Evolutionary conservation across 2,888 invertebrate genomes (phyloP), one percentile per base, ranked within the genome.

Genomic region (Xestia ashworthii): DNA sequence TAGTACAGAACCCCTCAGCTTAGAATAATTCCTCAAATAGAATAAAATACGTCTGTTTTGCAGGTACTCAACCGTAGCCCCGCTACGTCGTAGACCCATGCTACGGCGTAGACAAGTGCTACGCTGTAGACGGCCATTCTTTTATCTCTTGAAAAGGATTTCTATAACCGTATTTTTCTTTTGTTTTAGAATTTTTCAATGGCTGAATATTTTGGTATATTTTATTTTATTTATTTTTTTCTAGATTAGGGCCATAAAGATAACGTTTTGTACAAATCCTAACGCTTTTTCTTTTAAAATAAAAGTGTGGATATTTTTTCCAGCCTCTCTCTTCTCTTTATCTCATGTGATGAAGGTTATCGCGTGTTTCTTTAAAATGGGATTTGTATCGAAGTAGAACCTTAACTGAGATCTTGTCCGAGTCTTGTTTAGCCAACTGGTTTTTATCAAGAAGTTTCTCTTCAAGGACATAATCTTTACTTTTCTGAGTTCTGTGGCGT

Each of bases 31-130:
- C 69, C 44, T 73, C 44, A 78, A 81, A 83, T 44, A 69, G 69
- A 77, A 79, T 79, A 70, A n/a, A 67, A 44, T 8, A 74, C 32
- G 32, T 83, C 19, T 69, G 50, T 46, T 65, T 44, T n/a, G 19
- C 46, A 64, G 81, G 76, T 74, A 72, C 67, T 74, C 41, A 38
- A 76, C 71, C 64, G 62, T 83, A 78, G 73, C 65, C 46, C 62
- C 32, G 64, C 76, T 84, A 81, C 81, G 81, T 12, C 78, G 81
- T 84, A 84, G 78, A 44, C 68, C 1, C 38, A 25, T 60, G 60
- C 77, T 83, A 78, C 74, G 73, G 25, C 74, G 80, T 83, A 83
- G 81, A 46, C 64, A 14, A 41, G 62, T 50, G 55, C 84, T 83
- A 77, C 74, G 84, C 78, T 84, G 74, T 73, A 58, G 44, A 64